Evolutionary conservation across 2,113 vertebrate genomes (phyloP).

Genomic region (Neogale vison): DNA sequence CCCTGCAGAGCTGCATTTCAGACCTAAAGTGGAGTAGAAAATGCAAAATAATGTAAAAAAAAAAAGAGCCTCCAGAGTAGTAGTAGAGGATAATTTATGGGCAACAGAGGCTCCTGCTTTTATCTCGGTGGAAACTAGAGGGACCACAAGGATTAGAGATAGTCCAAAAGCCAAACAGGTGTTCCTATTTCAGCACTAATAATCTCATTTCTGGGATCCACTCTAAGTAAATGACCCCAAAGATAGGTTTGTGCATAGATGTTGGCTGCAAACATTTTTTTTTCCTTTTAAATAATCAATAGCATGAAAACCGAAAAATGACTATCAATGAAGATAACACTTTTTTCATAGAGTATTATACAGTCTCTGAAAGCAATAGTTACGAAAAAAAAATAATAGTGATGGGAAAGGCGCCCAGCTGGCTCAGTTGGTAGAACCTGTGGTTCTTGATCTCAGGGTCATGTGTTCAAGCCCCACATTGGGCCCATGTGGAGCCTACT

Average conservation of each 20-base stretch:
- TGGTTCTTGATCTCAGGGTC: neutral
- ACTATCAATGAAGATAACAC: neutral
- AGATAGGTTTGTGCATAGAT: neutral
- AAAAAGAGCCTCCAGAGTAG: neutral
- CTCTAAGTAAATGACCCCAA: neutral
- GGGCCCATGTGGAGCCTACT: neutral
- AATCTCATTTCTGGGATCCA: neutral
- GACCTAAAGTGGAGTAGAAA: neutral
- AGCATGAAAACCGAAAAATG: neutral
- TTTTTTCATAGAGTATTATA: neutral
- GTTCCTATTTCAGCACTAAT: neutral
- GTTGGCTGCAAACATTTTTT: neutral
- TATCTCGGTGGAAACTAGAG: neutral
- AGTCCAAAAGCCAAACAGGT: neutral
- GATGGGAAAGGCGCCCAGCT: neutral
- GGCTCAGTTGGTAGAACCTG: neutral
- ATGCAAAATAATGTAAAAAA: neutral
- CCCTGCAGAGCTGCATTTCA: neutral
- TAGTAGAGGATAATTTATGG: neutral
- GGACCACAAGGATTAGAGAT: neutral
- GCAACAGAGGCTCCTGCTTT: neutral
- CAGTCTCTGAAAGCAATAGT: neutral
- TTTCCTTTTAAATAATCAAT: conserved; percentile 8
- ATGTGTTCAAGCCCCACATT: neutral
- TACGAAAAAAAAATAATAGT: neutral